Evolutionary conservation across 1,140 invertebrate species (phyloP).

Genomic region (Calephelis virginiensis): DNA sequence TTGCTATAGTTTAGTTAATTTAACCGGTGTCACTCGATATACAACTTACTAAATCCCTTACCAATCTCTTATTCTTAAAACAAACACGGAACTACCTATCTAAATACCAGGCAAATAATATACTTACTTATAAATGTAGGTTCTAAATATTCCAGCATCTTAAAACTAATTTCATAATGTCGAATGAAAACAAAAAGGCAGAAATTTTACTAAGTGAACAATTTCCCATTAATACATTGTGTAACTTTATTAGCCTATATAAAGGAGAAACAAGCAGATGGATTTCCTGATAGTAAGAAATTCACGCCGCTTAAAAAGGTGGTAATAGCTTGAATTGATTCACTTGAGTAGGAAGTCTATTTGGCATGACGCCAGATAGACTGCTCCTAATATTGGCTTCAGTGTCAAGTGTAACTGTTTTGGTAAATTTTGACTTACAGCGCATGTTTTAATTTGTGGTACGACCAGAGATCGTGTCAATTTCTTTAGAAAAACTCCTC

Average conservation of each 20-base stretch:
- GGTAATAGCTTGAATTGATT: too few species aligned
- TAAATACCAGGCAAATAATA: conserved; percentile 8
- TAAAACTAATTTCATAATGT: conserved; percentile 16
- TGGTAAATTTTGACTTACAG: too few species aligned
- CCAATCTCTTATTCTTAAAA: conserved; percentile 3
- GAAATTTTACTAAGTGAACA: conserved; percentile 17
- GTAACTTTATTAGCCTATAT: conserved; percentile 19
- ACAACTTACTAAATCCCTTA: conserved; percentile 9
- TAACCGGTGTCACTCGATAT: conserved; percentile 7
- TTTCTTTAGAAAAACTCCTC: too few species aligned
- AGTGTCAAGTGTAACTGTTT: too few species aligned
- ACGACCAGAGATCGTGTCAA: too few species aligned
- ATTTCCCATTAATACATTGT: conserved; percentile 18
- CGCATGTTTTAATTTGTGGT: too few species aligned
- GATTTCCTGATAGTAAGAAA: too few species aligned
- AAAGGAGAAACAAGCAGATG: too few species aligned
- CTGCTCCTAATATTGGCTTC: too few species aligned
- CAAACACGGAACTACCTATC: background rate
- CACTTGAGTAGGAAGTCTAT: too few species aligned
- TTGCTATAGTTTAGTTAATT: conserved; percentile 11
- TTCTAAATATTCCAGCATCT: background rate
- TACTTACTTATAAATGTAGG: background rate
- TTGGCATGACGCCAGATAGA: too few species aligned
- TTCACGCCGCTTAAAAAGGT: too few species aligned
- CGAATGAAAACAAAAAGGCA: conserved; percentile 15